Evolutionary conservation across 2,797 vertebrate species (phyloP).

Genomic region (Microctenopoma lineatum): DNA sequence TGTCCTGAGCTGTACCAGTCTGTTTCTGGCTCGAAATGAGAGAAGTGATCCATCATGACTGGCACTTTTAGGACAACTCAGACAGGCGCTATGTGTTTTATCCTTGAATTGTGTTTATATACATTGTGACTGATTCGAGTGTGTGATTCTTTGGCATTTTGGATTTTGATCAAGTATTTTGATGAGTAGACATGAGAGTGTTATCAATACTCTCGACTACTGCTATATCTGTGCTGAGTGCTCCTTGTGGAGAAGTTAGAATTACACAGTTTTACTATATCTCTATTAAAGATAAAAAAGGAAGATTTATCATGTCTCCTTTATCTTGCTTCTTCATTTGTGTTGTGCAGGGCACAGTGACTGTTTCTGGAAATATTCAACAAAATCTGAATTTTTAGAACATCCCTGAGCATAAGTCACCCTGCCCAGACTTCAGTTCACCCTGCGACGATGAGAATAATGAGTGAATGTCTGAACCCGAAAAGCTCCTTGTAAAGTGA

Average conservation of each 20-base stretch:
- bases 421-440: conserved; percentile 39
- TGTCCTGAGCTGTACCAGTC: conserved; percentile 10
- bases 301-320: neutral
- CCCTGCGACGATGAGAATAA: conserved; percentile 67
- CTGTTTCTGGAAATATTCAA: conserved; percentile 31
- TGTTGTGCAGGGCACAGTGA: neutral
- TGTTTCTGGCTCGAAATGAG: conserved; percentile 82
- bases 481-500: conserved; percentile 83
- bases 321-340: no score
- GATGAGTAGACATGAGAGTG: no score
- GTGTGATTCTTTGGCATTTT: conserved; percentile 13
- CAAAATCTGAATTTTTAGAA: conserved; percentile 14
- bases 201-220: no score
- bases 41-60: conserved; percentile 84
- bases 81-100: conserved; percentile 81
- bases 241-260: neutral
- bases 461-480: conserved; percentile 65
- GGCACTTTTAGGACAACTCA: conserved; percentile 88
- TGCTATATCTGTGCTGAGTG: no score
- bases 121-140: conserved; percentile 13
- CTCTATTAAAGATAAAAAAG: neutral
- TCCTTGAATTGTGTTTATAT: conserved; percentile 24
- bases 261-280: neutral
- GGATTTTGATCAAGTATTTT: no score
- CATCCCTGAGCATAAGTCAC: conserved; percentile 44